phyloP scores from a whole-genome alignment of 2,888 invertebrate species.

The Agonopterix heracliana region DNA sequence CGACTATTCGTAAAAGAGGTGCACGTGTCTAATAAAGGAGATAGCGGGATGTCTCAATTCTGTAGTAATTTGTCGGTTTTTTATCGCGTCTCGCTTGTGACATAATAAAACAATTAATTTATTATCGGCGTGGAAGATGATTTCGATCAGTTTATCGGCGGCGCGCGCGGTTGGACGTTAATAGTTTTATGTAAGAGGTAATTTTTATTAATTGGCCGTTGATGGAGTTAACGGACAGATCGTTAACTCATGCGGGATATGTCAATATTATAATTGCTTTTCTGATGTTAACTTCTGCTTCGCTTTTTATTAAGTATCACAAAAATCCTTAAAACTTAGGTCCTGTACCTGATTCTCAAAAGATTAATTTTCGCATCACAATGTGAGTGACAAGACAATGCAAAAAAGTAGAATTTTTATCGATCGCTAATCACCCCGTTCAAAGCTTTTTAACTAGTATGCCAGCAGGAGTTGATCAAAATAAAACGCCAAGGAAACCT shows the following conservation, averaged over 20 bases:
- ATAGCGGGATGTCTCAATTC: slow-evolving; percentile 74
- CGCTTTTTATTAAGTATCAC: no score
- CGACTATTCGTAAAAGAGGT: slow-evolving; percentile 28
- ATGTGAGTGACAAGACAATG: no score
- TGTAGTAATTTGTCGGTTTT: slow-evolving; percentile 64
- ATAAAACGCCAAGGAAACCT: not conserved
- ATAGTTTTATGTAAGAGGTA: slow-evolving; percentile 67
- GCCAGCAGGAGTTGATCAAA: not conserved
- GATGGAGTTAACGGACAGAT: slow-evolving; percentile 41
- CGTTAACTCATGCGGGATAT: slow-evolving; percentile 53
- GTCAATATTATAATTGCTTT: slow-evolving; percentile 19
- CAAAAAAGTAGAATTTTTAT: no score
- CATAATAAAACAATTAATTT: slow-evolving; percentile 75
- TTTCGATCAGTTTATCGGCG: slow-evolving; percentile 65
- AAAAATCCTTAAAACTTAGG: no score
- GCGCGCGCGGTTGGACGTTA: slow-evolving; percentile 60
- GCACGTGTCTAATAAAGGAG: slow-evolving; percentile 60
- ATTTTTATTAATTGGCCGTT: slow-evolving; percentile 71
- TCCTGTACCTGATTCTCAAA: not conserved
- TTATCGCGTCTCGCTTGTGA: slow-evolving; percentile 61
- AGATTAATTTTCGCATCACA: no score
- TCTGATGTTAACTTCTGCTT: no score
- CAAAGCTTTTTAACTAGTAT: no score
- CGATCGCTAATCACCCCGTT: no score
- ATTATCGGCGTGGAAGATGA: slow-evolving; percentile 58